Conservation (phyloP, 2,113 vertebrate species). For the Philantomba maxwellii region DNA sequence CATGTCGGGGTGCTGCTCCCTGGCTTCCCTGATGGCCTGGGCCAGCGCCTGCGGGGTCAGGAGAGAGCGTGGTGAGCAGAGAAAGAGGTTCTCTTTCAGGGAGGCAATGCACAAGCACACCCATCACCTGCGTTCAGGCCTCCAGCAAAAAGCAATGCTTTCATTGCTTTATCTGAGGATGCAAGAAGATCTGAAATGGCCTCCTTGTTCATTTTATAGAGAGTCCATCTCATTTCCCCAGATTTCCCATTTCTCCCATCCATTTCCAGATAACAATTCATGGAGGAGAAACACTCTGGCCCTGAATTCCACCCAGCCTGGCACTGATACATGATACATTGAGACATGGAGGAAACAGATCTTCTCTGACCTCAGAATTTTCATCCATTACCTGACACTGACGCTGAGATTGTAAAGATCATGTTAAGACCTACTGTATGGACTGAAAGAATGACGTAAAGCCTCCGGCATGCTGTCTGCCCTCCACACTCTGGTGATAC, state of each 20-base stretch:
- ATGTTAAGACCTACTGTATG: background rate
- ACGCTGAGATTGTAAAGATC: background rate
- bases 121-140: background rate
- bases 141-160: background rate
- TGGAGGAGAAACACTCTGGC: background rate
- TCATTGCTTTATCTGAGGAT: background rate
- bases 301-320: background rate
- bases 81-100: background rate
- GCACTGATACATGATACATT: background rate
- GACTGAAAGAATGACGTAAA: background rate
- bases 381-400: background rate
- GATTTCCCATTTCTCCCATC: background rate
- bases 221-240: background rate
- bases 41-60: conserved; percentile 88
- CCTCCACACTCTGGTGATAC: background rate
- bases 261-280: background rate
- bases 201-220: background rate
- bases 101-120: fast-evolving
- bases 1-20: conserved; percentile 99
- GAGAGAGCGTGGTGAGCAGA: conserved; percentile 3
- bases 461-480: background rate
- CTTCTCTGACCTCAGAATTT: background rate
- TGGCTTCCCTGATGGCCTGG: conserved; percentile 98
- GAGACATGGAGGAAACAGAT: background rate
- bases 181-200: background rate